phyloP scores from a whole-genome alignment of 2,888 invertebrate genomes.

The Caenorhabditis sp. region DNA sequence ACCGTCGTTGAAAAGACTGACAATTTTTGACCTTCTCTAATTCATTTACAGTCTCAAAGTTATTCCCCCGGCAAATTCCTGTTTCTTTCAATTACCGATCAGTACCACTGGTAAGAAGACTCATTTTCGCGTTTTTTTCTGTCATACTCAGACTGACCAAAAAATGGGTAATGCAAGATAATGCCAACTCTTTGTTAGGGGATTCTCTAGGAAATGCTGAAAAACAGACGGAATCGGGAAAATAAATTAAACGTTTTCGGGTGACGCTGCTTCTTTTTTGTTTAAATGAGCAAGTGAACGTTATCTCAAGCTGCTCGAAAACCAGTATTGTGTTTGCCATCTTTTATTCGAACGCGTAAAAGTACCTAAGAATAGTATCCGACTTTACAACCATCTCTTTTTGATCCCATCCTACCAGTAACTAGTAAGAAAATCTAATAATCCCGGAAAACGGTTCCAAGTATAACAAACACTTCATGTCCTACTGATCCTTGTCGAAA shows the following conservation, averaged over 20 bases:
- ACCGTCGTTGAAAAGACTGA: constrained; percentile 8
- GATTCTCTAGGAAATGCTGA: neutral
- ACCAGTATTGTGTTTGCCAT: neutral
- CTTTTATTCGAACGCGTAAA: too few relatives aligned
- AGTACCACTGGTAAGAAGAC: neutral
- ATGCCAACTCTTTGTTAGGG: neutral
- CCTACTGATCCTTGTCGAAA: too few relatives aligned
- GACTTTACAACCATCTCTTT: too few relatives aligned
- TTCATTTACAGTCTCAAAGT: neutral
- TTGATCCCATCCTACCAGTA: too few relatives aligned
- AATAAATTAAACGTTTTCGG: neutral
- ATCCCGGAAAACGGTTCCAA: too few relatives aligned
- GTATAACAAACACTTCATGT: too few relatives aligned
- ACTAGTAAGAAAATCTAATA: too few relatives aligned
- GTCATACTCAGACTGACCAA: too few relatives aligned
- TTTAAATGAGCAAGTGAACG: neutral
- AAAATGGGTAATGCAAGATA: too few relatives aligned
- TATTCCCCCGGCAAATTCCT: neutral
- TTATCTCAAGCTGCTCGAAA: neutral
- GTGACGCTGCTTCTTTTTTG: neutral
- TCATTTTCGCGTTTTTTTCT: neutral
- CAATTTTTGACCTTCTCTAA: constrained; percentile 37
- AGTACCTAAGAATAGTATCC: too few relatives aligned
- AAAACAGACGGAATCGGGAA: neutral
- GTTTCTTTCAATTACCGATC: constrained; percentile 1